Evolutionary conservation across 2,797 vertebrate genomes (phyloP), one percentile per base, ranked within the genome.

Genomic region (Masticophis lateralis): DNA sequence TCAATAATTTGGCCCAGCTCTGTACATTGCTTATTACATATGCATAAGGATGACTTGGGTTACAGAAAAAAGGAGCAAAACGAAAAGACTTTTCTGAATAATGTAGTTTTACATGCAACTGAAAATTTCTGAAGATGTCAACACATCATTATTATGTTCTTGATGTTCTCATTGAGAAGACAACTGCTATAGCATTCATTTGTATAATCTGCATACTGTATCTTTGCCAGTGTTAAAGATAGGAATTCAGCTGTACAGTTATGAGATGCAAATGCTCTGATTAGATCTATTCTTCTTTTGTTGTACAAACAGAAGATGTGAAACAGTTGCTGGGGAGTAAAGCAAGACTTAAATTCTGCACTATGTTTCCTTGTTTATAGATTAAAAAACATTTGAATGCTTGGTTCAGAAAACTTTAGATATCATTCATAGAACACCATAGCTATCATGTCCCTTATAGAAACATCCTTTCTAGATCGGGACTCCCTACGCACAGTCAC

Each of bases 251-350:
- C 95, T 96, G 95, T 95, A 95, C 93, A 96, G 95, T 97, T 94
- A 96, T 95, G 96, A 96, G 95, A 96, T 97, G 96, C 95, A 97
- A 97, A 97, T 97, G 95, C 92, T 95, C 95, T 47, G 86, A 95
- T 96, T 93, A 94, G 94, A 95, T 96, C 97, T 96, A 95, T 94
- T 97, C 95, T 96, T 94, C 94, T 94, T 96, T 96, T 95, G 22
- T 90, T 2, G 86, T 88, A 93, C 92, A 95, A 93, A 96, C 95
- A 92, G 89, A 93, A 91, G 91, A 96, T 95, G 95, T 92, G 94
- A 94, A 94, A 32, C 89, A 1, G 10, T 92, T 87, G 91, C 93
- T 79, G 66, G 91, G 20, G 92, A 86, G 37, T 89, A 74, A 91
- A 86, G 89, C 87, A 66, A 89, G 69, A 53, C 87, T 91, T 66